These are phyloP conservation scores for Samia ricini DNA, from an alignment of 1,140 invertebrate genomes.

Conservation along the genomic window DNA sequence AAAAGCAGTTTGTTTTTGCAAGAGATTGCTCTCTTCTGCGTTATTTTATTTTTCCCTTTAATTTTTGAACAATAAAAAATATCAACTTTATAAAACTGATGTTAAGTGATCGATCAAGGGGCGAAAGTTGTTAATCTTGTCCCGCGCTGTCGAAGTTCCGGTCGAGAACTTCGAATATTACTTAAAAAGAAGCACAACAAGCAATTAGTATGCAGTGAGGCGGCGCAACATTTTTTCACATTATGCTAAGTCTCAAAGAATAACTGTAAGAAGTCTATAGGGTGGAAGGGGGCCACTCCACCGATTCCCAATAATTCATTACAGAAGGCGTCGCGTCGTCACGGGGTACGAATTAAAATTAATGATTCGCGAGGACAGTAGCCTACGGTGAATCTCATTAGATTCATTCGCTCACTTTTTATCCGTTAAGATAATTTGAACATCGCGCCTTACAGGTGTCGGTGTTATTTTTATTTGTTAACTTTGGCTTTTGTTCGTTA, in stretches of 20 bases:
- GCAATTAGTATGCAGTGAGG: slow-evolving; percentile 72
- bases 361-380: slow-evolving; percentile 70
- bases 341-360: slow-evolving; percentile 75
- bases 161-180: slow-evolving; percentile 47
- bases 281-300: slow-evolving; percentile 51
- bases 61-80: slow-evolving; percentile 46
- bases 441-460: slow-evolving; percentile 49
- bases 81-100: slow-evolving; percentile 46
- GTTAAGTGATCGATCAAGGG: slow-evolving; percentile 64
- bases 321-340: slow-evolving; percentile 50
- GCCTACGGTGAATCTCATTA: slow-evolving; percentile 55
- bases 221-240: slow-evolving; percentile 73
- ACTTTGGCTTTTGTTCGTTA: neutral
- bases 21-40: slow-evolving; percentile 35
- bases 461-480: slow-evolving; percentile 38
- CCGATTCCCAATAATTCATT: slow-evolving; percentile 76
- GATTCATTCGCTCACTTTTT: slow-evolving; percentile 67
- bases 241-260: slow-evolving; percentile 74
- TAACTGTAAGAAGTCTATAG: slow-evolving; percentile 58
- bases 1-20: slow-evolving; percentile 42
- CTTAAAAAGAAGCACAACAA: slow-evolving; percentile 64
- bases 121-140: slow-evolving; percentile 69
- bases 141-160: slow-evolving; percentile 48
- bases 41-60: slow-evolving; percentile 40
- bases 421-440: slow-evolving; percentile 59